Conservation (phyloP, 1,140 invertebrate genomes). For the Vanessa tameamea region DNA sequence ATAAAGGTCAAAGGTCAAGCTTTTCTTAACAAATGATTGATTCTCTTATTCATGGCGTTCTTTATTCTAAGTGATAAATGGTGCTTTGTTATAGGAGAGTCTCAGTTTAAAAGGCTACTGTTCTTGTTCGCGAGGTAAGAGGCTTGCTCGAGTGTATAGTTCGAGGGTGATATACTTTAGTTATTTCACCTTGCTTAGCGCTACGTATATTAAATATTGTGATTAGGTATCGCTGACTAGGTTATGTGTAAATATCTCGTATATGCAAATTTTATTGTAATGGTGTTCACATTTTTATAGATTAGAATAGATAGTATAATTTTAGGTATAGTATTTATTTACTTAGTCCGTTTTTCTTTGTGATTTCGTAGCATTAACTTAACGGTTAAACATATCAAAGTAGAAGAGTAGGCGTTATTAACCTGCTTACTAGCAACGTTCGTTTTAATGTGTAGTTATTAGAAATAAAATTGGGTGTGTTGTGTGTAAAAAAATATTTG, state of each 20-base stretch:
- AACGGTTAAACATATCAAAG: neutral
- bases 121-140: slow-evolving; percentile 21
- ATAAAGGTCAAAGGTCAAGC: neutral
- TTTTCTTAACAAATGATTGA: slow-evolving; percentile 15
- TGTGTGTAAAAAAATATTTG: neutral
- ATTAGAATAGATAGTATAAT: neutral
- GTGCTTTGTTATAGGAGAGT: slow-evolving; percentile 27
- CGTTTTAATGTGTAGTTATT: slow-evolving; percentile 1
- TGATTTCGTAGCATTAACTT: slow-evolving; percentile 4
- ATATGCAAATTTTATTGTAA: neutral
- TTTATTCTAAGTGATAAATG: slow-evolving; percentile 23
- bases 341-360: neutral
- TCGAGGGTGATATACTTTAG: slow-evolving; percentile 8
- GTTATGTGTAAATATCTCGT: neutral
- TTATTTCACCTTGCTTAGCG: slow-evolving; percentile 4
- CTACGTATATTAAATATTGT: neutral
- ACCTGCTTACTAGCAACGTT: neutral
- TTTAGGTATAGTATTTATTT: neutral
- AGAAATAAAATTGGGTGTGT: neutral
- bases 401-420: neutral
- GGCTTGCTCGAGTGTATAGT: slow-evolving; percentile 23
- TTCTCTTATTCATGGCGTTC: slow-evolving; percentile 13
- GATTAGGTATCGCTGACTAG: slow-evolving; percentile 1
- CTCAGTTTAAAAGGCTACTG: slow-evolving; percentile 23
- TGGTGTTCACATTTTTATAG: neutral